A percentile compares a stretch with the other conserved stretches of the same genome.
These are phyloP conservation scores for Tauraco hartlaubi DNA, from an alignment of 2,797 vertebrate genomes.

Conservation along the genomic window DNA sequence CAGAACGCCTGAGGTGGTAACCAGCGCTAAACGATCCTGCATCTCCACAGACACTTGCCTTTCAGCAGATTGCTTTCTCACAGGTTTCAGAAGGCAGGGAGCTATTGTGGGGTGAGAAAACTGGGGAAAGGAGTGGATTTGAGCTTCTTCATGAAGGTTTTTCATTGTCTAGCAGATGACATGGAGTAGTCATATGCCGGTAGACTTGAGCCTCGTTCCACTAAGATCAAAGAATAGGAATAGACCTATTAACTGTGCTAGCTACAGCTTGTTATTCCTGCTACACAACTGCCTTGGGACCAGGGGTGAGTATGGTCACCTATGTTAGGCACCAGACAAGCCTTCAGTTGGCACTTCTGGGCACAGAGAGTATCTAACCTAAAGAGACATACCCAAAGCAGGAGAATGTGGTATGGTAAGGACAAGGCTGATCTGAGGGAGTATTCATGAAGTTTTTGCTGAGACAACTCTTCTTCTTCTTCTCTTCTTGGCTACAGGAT, in stretches of 20 bases:
- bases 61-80: slow-evolving; percentile 59
- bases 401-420: not conserved
- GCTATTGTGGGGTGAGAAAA: not conserved
- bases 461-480: not conserved
- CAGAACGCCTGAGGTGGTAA: slow-evolving; percentile 72
- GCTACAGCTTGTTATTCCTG: not conserved
- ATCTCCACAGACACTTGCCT: slow-evolving; percentile 43
- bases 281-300: not conserved
- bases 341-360: not conserved
- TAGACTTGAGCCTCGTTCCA: not conserved
- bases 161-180: not conserved
- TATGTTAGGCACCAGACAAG: not conserved
- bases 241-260: not conserved
- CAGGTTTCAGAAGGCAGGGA: slow-evolving; percentile 25
- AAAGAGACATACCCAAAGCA: not conserved
- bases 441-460: not conserved
- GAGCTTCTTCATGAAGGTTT: not conserved
- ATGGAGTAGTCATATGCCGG: not conserved
- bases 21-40: slow-evolving; percentile 6
- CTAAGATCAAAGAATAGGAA: not conserved
- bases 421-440: not conserved
- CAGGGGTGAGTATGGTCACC: not conserved
- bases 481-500: not conserved
- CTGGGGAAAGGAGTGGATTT: not conserved
- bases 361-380: not conserved